A percentile compares a stretch with the other conserved stretches of the same genome.
These are phyloP conservation scores for Dryobota labecula DNA, from an alignment of 2,888 invertebrate species.

Conservation along the genomic window DNA sequence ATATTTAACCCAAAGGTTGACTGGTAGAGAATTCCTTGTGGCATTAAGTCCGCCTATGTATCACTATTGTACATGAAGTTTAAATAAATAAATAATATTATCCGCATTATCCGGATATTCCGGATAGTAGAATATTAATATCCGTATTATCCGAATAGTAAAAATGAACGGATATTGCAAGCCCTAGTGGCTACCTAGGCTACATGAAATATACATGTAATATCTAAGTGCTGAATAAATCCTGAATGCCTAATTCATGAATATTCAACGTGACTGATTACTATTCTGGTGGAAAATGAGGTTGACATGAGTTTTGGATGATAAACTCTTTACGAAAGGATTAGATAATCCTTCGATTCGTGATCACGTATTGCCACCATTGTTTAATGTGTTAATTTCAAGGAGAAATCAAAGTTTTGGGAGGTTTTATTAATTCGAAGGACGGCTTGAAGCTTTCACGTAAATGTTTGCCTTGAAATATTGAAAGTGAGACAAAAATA, in stretches of 20 bases:
- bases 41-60: no score
- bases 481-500: neutral
- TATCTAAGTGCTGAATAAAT: conserved; percentile 43
- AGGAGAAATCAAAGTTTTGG: neutral
- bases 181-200: neutral
- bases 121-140: no score
- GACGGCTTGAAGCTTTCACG: neutral
- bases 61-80: no score
- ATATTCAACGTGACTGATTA: conserved; percentile 71
- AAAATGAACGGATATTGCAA: no score
- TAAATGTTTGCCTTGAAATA: neutral
- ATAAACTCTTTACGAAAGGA: conserved; percentile 49
- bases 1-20: no score
- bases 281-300: conserved; percentile 70
- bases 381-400: conserved; percentile 31
- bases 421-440: conserved; percentile 20
- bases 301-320: conserved; percentile 67
- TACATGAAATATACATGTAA: conserved; percentile 35
- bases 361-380: conserved; percentile 53
- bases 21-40: no score
- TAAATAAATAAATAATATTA: no score
- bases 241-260: conserved; percentile 57
- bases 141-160: no score
- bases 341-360: conserved; percentile 59
- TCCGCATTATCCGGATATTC: no score